A percentile compares a stretch with the other conserved stretches of the same genome.
phyloP scores from a whole-genome alignment of 2,888 invertebrate genomes.

The Acronicta alni region DNA sequence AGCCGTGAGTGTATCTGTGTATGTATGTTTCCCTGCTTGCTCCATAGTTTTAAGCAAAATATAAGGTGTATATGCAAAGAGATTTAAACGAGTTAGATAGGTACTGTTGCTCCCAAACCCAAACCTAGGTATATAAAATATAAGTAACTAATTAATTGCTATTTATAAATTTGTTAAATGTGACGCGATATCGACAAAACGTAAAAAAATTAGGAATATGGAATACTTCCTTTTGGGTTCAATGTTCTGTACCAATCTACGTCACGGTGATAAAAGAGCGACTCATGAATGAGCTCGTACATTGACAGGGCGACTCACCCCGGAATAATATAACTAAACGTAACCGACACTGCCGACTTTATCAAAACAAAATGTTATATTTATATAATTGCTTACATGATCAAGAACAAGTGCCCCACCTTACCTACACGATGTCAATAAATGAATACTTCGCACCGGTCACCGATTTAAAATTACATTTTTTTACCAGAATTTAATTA shows the following conservation, averaged over 20 bases:
- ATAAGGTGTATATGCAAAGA: too few relatives aligned
- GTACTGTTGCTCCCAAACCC: too few relatives aligned
- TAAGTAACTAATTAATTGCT: too few relatives aligned
- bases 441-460: too few relatives aligned
- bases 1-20: too few relatives aligned
- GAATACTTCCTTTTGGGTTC: slow-evolving; percentile 86
- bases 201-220: slow-evolving; percentile 81
- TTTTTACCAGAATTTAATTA: too few relatives aligned
- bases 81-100: too few relatives aligned
- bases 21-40: too few relatives aligned
- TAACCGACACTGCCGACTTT: slow-evolving; percentile 48
- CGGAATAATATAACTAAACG: slow-evolving; percentile 68
- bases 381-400: slow-evolving; percentile 11
- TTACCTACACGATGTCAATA: not conserved
- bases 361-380: slow-evolving; percentile 52
- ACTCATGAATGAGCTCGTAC: slow-evolving; percentile 81
- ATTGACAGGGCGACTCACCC: slow-evolving; percentile 84
- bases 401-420: slow-evolving; percentile 16
- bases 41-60: too few relatives aligned
- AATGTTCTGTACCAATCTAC: slow-evolving; percentile 79
- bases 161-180: slow-evolving; percentile 57
- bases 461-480: too few relatives aligned
- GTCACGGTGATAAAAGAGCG: slow-evolving; percentile 84
- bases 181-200: slow-evolving; percentile 66
- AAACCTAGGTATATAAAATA: too few relatives aligned